Conservation (phyloP, 2,113 vertebrate species). For the Oostethus manadensis region DNA sequence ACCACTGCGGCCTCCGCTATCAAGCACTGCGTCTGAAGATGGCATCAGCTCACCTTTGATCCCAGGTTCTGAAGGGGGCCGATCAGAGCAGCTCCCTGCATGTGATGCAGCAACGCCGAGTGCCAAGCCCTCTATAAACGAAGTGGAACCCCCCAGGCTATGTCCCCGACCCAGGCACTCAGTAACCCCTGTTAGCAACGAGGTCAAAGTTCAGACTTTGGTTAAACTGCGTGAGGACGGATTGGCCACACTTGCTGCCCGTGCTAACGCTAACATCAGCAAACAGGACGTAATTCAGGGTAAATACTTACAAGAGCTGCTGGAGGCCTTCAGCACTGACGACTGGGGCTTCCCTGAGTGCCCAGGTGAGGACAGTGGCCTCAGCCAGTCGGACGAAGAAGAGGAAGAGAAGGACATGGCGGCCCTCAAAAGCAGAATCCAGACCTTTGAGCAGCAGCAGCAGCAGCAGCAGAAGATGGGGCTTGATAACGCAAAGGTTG, state of each 20-base stretch:
- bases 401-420: constrained; percentile 68
- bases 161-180: constrained; percentile 81
- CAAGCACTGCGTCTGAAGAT: neutral
- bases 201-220: constrained; percentile 72
- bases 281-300: constrained; percentile 35
- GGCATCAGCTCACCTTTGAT: constrained; percentile 18
- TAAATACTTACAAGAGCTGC: constrained; percentile 65
- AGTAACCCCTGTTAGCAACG: constrained; percentile 54
- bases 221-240: constrained; percentile 67
- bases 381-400: constrained; percentile 49
- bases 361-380: constrained; percentile 28
- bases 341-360: constrained; percentile 65
- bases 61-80: constrained; percentile 28
- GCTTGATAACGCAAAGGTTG: constrained; percentile 8
- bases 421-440: constrained; percentile 68
- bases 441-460: constrained; percentile 62
- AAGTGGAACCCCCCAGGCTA: constrained; percentile 75
- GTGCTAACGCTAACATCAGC: neutral
- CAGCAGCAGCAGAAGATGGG: constrained; percentile 31
- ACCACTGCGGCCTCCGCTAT: constrained; percentile 72
- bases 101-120: neutral
- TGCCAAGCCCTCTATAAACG: neutral
- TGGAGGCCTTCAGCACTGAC: constrained; percentile 70
- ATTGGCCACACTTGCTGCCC: constrained; percentile 51
- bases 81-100: neutral